phyloP scores from a whole-genome alignment of 2,888 invertebrate genomes.

The Diaperis boleti region DNA sequence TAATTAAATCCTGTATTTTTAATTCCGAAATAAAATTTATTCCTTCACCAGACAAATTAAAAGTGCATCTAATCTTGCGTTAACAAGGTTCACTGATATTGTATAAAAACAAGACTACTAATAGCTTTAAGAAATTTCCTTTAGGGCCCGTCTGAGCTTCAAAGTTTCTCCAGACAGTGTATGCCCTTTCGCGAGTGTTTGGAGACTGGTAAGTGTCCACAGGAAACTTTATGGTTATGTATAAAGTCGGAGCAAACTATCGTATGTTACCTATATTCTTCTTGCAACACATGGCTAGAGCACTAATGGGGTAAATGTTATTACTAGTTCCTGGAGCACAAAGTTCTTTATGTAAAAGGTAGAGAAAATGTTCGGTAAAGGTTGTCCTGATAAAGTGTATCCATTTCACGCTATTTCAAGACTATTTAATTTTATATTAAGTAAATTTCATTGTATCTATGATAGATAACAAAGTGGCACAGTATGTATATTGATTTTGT shows the following conservation, averaged over 20 bases:
- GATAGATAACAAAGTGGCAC: too few species aligned
- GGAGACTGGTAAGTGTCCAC: slow-evolving; percentile 44
- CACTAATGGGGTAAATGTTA: slow-evolving; percentile 54
- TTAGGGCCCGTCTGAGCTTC: slow-evolving; percentile 18
- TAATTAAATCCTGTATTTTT: background rate
- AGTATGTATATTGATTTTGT: too few species aligned
- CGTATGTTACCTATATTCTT: slow-evolving; percentile 57
- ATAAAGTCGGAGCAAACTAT: slow-evolving; percentile 57
- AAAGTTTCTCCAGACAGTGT: slow-evolving; percentile 15
- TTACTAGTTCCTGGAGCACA: background rate
- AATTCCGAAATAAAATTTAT: background rate
- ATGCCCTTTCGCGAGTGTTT: slow-evolving; percentile 18
- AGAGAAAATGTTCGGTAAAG: background rate
- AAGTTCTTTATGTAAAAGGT: background rate
- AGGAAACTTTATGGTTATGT: slow-evolving; percentile 58
- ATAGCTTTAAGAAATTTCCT: slow-evolving; percentile 16
- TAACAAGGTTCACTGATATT: too few species aligned
- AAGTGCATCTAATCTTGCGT: too few species aligned
- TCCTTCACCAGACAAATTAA: too few species aligned
- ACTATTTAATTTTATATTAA: too few species aligned
- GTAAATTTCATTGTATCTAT: too few species aligned
- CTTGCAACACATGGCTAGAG: slow-evolving; percentile 57
- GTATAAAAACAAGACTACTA: slow-evolving; percentile 5
- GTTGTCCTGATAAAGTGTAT: background rate
- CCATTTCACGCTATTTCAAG: too few species aligned